Evolutionary conservation across 2,888 invertebrate species (phyloP).

Genomic region (Eilema caniola): DNA sequence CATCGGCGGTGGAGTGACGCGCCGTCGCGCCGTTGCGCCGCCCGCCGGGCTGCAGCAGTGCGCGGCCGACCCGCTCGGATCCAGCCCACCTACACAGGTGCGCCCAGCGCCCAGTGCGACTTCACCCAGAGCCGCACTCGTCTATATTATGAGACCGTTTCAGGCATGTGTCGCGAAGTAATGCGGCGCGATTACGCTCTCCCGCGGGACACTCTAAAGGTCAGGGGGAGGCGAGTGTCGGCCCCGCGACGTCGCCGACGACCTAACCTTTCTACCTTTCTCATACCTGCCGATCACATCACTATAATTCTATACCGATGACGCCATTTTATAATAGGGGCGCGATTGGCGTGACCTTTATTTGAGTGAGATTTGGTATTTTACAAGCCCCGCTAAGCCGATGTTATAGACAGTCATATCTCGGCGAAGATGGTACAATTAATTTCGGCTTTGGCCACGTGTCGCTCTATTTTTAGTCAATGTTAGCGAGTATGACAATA

Average conservation of each 20-base stretch:
- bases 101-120: slow-evolving; percentile 53
- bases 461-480: slow-evolving; percentile 57
- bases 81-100: slow-evolving; percentile 57
- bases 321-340: slow-evolving; percentile 70
- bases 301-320: slow-evolving; percentile 59
- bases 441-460: slow-evolving; percentile 61
- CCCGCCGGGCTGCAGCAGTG: slow-evolving; percentile 70
- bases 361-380: slow-evolving; percentile 61
- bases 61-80: slow-evolving; percentile 58
- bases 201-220: slow-evolving; percentile 71
- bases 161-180: slow-evolving; percentile 63
- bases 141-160: slow-evolving; percentile 60
- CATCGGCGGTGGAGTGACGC: slow-evolving; percentile 51
- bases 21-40: slow-evolving; percentile 64
- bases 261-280: slow-evolving; percentile 70
- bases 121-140: slow-evolving; percentile 53
- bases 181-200: slow-evolving; percentile 66
- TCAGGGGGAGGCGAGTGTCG: slow-evolving; percentile 63
- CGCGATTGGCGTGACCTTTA: slow-evolving; percentile 68
- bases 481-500: slow-evolving; percentile 28
- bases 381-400: slow-evolving; percentile 48
- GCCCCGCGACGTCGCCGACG: slow-evolving; percentile 51
- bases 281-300: slow-evolving; percentile 63
- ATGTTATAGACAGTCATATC: slow-evolving; percentile 27
- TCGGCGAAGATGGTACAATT: slow-evolving; percentile 35